phyloP scores from a whole-genome alignment of 2,113 vertebrate genomes.

The Pyxicephalus adspersus region DNA sequence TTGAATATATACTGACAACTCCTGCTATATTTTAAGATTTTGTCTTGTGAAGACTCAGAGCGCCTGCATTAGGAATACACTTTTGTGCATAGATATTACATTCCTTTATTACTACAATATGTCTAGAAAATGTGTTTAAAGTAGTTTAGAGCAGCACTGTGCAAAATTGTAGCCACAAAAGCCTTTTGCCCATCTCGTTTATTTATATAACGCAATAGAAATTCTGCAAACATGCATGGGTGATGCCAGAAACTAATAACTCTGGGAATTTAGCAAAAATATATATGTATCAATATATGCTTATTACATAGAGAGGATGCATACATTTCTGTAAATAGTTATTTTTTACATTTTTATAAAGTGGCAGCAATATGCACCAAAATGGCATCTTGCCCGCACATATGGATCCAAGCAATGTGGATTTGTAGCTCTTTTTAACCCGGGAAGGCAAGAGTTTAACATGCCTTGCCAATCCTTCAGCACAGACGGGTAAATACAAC shows the following conservation, averaged over 20 bases:
- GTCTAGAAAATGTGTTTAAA: slow-evolving; percentile 7
- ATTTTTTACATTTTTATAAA: slow-evolving; percentile 49
- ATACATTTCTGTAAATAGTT: slow-evolving; percentile 41
- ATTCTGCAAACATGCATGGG: slow-evolving; percentile 38
- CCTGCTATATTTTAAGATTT: no score
- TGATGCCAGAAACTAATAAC: slow-evolving; percentile 22
- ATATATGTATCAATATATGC: slow-evolving; percentile 18
- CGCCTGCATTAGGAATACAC: not conserved
- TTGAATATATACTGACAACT: no score
- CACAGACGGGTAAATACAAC: slow-evolving; percentile 60
- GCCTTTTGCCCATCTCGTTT: slow-evolving; percentile 20
- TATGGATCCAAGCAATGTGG: slow-evolving; percentile 40
- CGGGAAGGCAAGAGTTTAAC: slow-evolving; percentile 2
- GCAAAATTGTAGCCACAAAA: slow-evolving; percentile 32
- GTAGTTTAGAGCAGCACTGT: slow-evolving; percentile 40
- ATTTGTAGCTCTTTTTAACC: slow-evolving; percentile 41
- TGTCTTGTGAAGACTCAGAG: no score
- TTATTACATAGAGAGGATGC: slow-evolving; percentile 19
- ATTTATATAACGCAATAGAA: slow-evolving; percentile 49
- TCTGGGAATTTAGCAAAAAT: slow-evolving; percentile 24
- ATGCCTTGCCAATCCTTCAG: slow-evolving; percentile 52
- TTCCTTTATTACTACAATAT: not conserved
- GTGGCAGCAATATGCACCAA: slow-evolving; percentile 51
- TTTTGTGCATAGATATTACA: slow-evolving; percentile 7
- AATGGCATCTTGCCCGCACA: slow-evolving; percentile 52